phyloP scores from a whole-genome alignment of 2,113 vertebrate species.

The Paraplagusia blochii region DNA sequence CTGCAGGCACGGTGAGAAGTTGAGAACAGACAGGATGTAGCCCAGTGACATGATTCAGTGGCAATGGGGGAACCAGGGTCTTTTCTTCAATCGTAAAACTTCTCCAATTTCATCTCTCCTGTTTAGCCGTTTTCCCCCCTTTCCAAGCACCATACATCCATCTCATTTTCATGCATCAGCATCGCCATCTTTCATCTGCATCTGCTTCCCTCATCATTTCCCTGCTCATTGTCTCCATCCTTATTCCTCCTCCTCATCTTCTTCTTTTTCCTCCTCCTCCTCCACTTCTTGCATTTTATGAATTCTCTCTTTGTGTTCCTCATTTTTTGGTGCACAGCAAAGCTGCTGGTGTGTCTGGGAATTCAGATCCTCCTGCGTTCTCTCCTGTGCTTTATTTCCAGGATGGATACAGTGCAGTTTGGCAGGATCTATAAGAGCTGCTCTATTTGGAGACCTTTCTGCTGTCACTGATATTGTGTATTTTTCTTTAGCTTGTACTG shows the following conservation, averaged over 20 bases:
- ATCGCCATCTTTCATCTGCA: conserved; percentile 46
- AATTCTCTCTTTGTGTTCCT: conserved; percentile 49
- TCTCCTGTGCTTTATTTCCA: conserved; percentile 38
- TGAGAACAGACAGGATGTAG: conserved; percentile 62
- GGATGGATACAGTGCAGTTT: conserved; percentile 12
- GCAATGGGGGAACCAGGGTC: conserved; percentile 12
- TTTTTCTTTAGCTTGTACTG: too few species aligned
- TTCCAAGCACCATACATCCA: conserved; percentile 26
- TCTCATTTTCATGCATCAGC: conserved; percentile 40
- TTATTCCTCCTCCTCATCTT: conserved; percentile 18
- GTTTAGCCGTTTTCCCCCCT: not conserved
- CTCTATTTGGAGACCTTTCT: too few species aligned
- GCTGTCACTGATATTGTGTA: too few species aligned
- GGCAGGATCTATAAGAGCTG: too few species aligned
- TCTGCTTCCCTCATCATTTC: conserved; percentile 48
- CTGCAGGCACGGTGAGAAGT: conserved; percentile 52
- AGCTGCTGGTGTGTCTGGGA: conserved; percentile 21
- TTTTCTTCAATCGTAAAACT: conserved; percentile 25
- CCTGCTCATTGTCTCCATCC: conserved; percentile 33
- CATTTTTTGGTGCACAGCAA: not conserved
- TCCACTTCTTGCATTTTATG: too few species aligned
- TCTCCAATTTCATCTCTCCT: conserved; percentile 21
- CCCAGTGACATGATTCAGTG: conserved; percentile 58
- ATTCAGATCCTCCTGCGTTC: conserved; percentile 39
- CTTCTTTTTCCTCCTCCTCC: conserved; percentile 10